Evolutionary conservation across 2,888 invertebrate species (phyloP), one percentile per base, ranked within the genome.

Genomic region (Allygus modestus): DNA sequence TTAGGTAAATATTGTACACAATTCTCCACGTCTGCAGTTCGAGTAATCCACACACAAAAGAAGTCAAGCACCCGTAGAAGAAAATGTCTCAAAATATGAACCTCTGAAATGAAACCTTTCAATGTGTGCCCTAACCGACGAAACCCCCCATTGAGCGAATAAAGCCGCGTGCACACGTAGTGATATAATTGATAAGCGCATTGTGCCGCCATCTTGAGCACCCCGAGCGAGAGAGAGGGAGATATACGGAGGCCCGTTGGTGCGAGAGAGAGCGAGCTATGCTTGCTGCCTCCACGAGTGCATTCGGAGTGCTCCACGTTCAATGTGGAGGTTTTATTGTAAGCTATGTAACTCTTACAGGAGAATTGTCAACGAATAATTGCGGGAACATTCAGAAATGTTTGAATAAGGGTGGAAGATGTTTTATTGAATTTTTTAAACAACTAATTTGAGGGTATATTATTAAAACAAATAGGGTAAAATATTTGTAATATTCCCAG

Each of bases 191-290:
- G 71, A 71, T 71, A 71, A 71, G 37, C 12, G 28, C 17, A 71
- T 71, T 71, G 71, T 71, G 71, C 37, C 71, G 71, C 71, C 71
- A 71, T 71, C 71, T 71, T 71, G 71, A 71, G 71, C 7, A 11
- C 20, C 17, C 23, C 2, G 69, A 69, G 69, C 69, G 31, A 69
- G 69, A 17, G 69, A 69, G 69, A 69, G 69, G 33, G 69, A 28
- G 69, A 28, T 28, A 69, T 69, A 31, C 69, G 15, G 33, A 23
- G 20, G 2, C 20, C 7, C 23, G 54, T 54, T n/a, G 23, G 54
- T 23, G 23, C 54, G 23, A 54, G 54, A 54, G 54, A 54, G 54
- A 54, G 23, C 1, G 54, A 20, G 23, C 1, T 2, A 46, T 17
- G n/a, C 46, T 1, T n/a, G n/a, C 11, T 12, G n/a, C 46, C n/a